Evolutionary conservation across 2,113 vertebrate species (phyloP).

Genomic region (Pelvicachromis taeniatus): DNA sequence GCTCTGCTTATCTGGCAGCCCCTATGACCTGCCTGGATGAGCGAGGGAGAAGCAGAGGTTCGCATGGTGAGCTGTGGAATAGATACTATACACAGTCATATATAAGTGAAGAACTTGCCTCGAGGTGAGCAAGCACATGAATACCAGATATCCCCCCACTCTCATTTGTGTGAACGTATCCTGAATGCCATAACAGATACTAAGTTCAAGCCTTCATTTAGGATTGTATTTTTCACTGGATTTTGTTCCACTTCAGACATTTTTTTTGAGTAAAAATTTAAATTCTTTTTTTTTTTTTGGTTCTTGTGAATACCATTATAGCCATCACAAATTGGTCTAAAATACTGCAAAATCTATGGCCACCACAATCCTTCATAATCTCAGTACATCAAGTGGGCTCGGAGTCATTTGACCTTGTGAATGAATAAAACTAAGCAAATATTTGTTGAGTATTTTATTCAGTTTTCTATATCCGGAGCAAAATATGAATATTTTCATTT

Average conservation of each 20-base stretch:
- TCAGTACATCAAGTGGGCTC: not conserved
- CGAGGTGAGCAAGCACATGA: constrained; percentile 62
- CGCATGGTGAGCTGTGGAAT: constrained; percentile 58
- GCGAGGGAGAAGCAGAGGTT: constrained; percentile 58
- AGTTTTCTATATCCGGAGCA: not conserved
- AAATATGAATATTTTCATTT: not conserved
- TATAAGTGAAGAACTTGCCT: constrained; percentile 72
- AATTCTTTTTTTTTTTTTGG: not conserved
- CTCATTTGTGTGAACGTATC: constrained; percentile 26
- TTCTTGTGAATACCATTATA: not conserved
- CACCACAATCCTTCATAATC: not conserved
- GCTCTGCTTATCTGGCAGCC: constrained; percentile 67
- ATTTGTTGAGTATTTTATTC: not conserved
- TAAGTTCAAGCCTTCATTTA: constrained; percentile 19
- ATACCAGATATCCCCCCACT: constrained; percentile 52
- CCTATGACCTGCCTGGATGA: constrained; percentile 70
- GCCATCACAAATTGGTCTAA: not conserved
- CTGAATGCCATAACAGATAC: constrained; percentile 36
- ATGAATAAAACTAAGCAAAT: not conserved
- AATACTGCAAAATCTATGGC: not conserved
- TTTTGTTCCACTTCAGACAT: not conserved
- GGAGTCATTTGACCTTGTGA: not conserved
- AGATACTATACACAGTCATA: constrained; percentile 69
- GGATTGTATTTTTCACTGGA: constrained; percentile 6
- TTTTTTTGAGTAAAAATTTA: not conserved